A percentile compares a stretch with the other conserved stretches of the same genome.
Conservation (phyloP, 2,113 vertebrate genomes). For the Mustela nigripes region DNA sequence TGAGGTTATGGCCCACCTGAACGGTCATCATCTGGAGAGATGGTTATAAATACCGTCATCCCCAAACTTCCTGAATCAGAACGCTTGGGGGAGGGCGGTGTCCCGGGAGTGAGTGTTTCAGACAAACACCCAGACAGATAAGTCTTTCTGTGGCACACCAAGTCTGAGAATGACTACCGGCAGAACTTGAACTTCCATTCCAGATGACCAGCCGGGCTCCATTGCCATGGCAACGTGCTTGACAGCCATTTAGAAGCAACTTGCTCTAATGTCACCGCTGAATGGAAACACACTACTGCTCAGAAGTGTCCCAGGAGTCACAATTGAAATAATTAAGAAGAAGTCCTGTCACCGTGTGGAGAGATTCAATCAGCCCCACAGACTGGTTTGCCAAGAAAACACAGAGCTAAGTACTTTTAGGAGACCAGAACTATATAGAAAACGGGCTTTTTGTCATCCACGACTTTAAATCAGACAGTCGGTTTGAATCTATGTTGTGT, state of each 20-base stretch:
- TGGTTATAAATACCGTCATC: conserved; percentile 1
- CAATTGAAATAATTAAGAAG: conserved; percentile 58
- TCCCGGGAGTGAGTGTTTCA: conserved; percentile 27
- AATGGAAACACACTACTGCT: conserved; percentile 46
- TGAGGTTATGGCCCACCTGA: not conserved
- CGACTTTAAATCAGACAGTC: conserved; percentile 40
- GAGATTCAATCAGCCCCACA: conserved; percentile 12
- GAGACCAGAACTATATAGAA: conserved; percentile 33
- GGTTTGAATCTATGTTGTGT: not conserved
- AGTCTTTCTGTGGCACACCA: conserved; percentile 32
- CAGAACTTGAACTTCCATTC: conserved; percentile 61
- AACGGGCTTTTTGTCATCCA: conserved; percentile 33
- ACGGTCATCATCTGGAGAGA: conserved; percentile 8
- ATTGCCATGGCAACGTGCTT: conserved; percentile 68
- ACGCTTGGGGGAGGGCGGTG: not conserved
- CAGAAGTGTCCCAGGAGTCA: not conserved
- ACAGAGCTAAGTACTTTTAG: conserved; percentile 1
- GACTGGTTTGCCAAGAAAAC: conserved; percentile 54
- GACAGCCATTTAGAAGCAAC: conserved; percentile 69
- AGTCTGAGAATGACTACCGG: conserved; percentile 28
- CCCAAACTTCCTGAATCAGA: conserved; percentile 46
- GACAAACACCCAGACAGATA: not conserved
- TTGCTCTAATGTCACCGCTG: conserved; percentile 64
- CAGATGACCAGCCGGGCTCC: conserved; percentile 63
- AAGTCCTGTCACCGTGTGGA: not conserved